These are phyloP conservation scores for Megalopta genalis DNA, from an alignment of 1,140 invertebrate genomes.

Conservation along the genomic window DNA sequence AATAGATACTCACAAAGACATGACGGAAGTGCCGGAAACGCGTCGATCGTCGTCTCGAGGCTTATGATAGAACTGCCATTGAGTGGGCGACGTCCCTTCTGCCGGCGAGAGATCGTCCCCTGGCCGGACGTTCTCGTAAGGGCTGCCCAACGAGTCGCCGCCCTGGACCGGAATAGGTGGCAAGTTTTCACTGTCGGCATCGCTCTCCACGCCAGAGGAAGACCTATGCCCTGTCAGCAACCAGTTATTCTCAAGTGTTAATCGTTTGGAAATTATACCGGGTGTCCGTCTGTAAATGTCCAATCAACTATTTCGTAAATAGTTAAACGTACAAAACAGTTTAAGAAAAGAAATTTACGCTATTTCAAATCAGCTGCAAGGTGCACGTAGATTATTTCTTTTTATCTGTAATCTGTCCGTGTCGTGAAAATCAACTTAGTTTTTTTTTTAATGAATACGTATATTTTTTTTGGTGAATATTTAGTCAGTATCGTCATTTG, in stretches of 20 bases:
- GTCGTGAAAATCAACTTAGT: no score
- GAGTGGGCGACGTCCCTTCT: slow-evolving; percentile 81
- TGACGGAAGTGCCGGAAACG: slow-evolving; percentile 82
- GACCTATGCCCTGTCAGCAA: slow-evolving; percentile 72
- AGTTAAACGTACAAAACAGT: no score
- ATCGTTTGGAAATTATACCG: neutral
- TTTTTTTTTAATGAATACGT: no score
- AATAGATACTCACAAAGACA: slow-evolving; percentile 81
- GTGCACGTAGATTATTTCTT: no score
- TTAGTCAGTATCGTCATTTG: no score
- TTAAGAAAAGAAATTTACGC: no score
- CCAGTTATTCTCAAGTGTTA: neutral
- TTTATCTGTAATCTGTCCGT: no score
- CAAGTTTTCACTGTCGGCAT: slow-evolving; percentile 81
- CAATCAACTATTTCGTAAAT: no score
- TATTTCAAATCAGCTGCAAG: no score
- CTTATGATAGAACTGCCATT: slow-evolving; percentile 82
- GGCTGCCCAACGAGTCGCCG: slow-evolving; percentile 82
- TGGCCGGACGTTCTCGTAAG: slow-evolving; percentile 84
- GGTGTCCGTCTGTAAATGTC: no score
- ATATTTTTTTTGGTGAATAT: no score
- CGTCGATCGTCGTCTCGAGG: slow-evolving; percentile 81
- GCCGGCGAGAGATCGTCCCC: slow-evolving; percentile 79
- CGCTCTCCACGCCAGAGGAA: slow-evolving; percentile 79
- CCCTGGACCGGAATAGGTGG: slow-evolving; percentile 82